Base-by-base conservation (phyloP, 2,797 vertebrate species). In the Antennarius maculatus region DNA sequence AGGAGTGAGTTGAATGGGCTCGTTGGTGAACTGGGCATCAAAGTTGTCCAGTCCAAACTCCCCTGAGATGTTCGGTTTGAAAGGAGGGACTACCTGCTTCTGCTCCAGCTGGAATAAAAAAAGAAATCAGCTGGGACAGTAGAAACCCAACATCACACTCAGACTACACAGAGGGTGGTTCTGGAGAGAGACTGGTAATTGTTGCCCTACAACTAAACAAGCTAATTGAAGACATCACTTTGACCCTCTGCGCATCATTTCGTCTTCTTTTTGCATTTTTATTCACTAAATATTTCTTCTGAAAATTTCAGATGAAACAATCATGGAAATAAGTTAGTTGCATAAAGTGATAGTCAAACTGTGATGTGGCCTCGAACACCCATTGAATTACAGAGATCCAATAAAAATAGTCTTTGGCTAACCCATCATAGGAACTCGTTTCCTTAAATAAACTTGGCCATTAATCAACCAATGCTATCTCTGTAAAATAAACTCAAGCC, bases 11-110 rank as follows among this genome's bases (percentile, higher is more conserved):
- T 99, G 97, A 75, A 99, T 98, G 71, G 98, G 97, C 89, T 99
- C 98, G 66, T 97, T 99, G 62, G 97, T 99, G 91, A 99, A 99
- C 61, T 99, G 98, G 53, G 95, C 96, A 78, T 99, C 98, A 39
- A 99, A 99, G 90, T 99, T 99, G 90, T 99, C 98, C 90, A 99
- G 92, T 74, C 97, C 97, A 72, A 97, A 99, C 85, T 99, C 97
- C 69, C 98, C 98, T 69, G 96, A 98, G 92, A 99, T 99, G 91
- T 99, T 98, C 79, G 98, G 98, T 87, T 99, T 99, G 87, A 99
- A 99, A 1, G 98, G 97, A 80, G 97, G 97, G 51, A 99, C 95
- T 83, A 99, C 96, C 88, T 99, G 98, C 73, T 97, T 99, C 83
- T 99, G 97, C 83, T 98, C 96, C 97, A 99, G 95, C 97, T 99